These are phyloP conservation scores for Muscidifurax raptorellus DNA, from an alignment of 1,140 invertebrate genomes.

Conservation along the genomic window DNA sequence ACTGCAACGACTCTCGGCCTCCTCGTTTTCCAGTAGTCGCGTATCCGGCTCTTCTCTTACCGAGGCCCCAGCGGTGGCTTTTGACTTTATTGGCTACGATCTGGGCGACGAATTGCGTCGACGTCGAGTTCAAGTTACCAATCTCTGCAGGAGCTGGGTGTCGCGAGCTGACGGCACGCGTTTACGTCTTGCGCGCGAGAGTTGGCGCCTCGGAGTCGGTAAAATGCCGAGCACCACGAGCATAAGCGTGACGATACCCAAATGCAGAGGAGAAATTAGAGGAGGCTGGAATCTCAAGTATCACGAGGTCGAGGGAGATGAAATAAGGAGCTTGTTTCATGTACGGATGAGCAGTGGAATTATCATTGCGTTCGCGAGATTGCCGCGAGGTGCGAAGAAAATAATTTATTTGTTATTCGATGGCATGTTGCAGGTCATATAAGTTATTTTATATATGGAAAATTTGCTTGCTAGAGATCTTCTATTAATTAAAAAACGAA, in stretches of 20 bases:
- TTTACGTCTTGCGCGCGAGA: slow-evolving; percentile 68
- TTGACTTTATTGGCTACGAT: slow-evolving; percentile 67
- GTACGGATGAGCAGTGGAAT: slow-evolving; percentile 59
- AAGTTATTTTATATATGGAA: no score
- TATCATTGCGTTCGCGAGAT: slow-evolving; percentile 58
- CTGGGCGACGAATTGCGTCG: slow-evolving; percentile 65
- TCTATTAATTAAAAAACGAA: no score
- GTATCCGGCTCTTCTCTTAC: no score
- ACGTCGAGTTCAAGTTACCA: slow-evolving; percentile 73
- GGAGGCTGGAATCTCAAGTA: slow-evolving; percentile 60
- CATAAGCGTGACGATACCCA: slow-evolving; percentile 67
- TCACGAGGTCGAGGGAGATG: slow-evolving; percentile 55
- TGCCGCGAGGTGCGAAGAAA: background rate
- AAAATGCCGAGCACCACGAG: slow-evolving; percentile 48
- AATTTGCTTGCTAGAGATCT: no score
- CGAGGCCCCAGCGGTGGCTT: background rate
- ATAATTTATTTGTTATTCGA: no score
- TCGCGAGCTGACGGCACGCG: slow-evolving; percentile 73
- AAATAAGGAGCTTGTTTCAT: slow-evolving; percentile 65
- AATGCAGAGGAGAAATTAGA: slow-evolving; percentile 41
- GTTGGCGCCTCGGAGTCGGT: slow-evolving; percentile 67
- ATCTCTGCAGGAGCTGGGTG: slow-evolving; percentile 66
- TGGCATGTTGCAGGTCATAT: no score
- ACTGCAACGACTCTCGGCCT: background rate
- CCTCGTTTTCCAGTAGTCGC: background rate